These are phyloP conservation scores for Actinernus sp. DNA, from an alignment of 92 coral and sea anemone species.

Conservation along the genomic window DNA sequence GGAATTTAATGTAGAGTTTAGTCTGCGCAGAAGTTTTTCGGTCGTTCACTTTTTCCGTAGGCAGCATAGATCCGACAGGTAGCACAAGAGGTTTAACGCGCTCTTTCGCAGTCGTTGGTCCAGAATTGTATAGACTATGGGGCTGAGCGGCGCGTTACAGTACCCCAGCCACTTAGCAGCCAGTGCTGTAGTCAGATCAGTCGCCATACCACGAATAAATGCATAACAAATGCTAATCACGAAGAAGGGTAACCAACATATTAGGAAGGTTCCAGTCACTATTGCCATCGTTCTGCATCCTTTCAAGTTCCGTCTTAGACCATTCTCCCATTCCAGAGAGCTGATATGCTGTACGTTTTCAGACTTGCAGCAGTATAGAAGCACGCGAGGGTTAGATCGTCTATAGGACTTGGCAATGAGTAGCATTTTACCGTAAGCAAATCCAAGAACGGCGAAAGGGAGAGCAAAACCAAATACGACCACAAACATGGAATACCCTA, in stretches of 20 bases:
- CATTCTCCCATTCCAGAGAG: constrained; percentile 20
- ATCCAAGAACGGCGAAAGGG: constrained; percentile 16
- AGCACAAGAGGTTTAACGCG: no score
- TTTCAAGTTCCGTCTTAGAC: constrained; percentile 18
- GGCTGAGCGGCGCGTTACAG: constrained; percentile 21
- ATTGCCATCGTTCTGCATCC: constrained; percentile 28
- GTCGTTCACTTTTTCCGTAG: no score
- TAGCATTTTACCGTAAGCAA: constrained; percentile 26
- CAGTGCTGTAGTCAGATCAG: constrained; percentile 6
- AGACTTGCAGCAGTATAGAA: constrained; percentile 2
- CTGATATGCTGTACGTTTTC: constrained; percentile 8
- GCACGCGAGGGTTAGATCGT: neutral
- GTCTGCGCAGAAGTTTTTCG: no score
- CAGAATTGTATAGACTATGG: constrained; percentile 16
- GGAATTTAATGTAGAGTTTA: no score
- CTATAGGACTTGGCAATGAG: constrained; percentile 7
- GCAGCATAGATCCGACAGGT: no score
- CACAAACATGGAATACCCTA: constrained; percentile 24
- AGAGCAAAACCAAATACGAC: constrained; percentile 17
- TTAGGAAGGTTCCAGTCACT: constrained; percentile 27
- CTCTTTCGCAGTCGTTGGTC: constrained; percentile 20
- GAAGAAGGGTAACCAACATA: constrained; percentile 29
- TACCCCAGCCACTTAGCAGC: constrained; percentile 39
- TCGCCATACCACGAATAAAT: neutral
- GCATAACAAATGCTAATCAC: constrained; percentile 15